Evolutionary conservation across 2,888 invertebrate species (phyloP).

Genomic region (Erebia epiphron): DNA sequence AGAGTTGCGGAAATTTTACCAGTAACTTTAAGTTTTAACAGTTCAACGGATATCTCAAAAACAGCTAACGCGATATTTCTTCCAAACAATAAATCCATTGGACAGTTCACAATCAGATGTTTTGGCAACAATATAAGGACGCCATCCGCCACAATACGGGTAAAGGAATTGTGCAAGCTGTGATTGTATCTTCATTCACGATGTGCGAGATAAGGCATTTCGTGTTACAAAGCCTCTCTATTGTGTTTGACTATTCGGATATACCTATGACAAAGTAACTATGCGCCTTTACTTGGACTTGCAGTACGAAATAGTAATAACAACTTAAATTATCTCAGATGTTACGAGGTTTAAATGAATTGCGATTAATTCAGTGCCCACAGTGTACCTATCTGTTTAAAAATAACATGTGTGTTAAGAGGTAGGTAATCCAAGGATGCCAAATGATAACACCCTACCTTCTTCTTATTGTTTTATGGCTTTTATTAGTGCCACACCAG

Average conservation of each 20-base stretch:
- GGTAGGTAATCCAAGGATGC: too few species aligned
- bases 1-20: too few species aligned
- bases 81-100: neutral
- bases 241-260: constrained; percentile 20
- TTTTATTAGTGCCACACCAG: too few species aligned
- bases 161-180: constrained; percentile 49
- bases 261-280: constrained; percentile 2
- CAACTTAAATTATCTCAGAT: too few species aligned
- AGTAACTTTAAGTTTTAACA: too few species aligned
- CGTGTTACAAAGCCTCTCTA: constrained; percentile 19
- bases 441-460: too few species aligned
- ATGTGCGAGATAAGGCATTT: constrained; percentile 28
- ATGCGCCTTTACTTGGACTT: neutral
- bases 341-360: too few species aligned
- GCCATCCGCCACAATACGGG: constrained; percentile 47
- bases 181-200: constrained; percentile 24
- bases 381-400: too few species aligned
- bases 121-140: constrained; percentile 50
- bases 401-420: too few species aligned
- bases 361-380: too few species aligned
- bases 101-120: constrained; percentile 36
- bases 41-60: neutral
- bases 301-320: neutral
- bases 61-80: neutral
- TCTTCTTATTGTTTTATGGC: too few species aligned